Evolutionary conservation across 2,797 vertebrate species (phyloP).

Genomic region (Rhinella marina): DNA sequence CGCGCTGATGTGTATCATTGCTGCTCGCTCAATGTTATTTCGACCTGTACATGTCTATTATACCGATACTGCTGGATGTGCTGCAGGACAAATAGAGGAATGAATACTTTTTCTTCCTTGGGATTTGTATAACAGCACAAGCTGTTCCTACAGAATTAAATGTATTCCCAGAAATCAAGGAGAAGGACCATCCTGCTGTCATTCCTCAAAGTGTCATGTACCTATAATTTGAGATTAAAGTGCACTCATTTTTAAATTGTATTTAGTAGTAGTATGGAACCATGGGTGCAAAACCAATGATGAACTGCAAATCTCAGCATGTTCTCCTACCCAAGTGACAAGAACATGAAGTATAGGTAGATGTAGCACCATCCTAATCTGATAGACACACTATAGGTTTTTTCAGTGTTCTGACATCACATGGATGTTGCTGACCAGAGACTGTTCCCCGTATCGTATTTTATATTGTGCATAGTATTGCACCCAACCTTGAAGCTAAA

Average conservation of each 20-base stretch:
- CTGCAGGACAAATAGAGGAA: not conserved
- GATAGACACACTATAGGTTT: not conserved
- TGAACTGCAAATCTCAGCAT: not conserved
- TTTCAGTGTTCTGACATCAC: not conserved
- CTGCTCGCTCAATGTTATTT: constrained; percentile 12
- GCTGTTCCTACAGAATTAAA: not conserved
- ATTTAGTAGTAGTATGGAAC: not conserved
- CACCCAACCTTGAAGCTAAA: not conserved
- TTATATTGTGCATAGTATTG: not conserved
- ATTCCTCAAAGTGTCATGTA: not conserved
- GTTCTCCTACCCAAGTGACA: not conserved
- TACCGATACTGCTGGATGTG: not conserved
- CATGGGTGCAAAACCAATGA: not conserved
- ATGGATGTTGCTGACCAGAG: not conserved
- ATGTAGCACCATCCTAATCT: no score
- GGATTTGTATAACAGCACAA: not conserved
- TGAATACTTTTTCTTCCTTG: not conserved
- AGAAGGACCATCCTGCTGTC: not conserved
- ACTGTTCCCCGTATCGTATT: not conserved
- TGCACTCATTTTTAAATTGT: not conserved
- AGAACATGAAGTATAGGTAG: no score
- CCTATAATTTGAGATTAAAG: not conserved
- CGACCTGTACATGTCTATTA: constrained; percentile 35
- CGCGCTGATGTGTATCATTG: constrained; percentile 21
- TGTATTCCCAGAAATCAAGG: not conserved